Percentiles rank a stretch among this genome's conserved stretches.
phyloP scores from a whole-genome alignment of 2,113 vertebrate genomes.

The Pangasianodon hypophthalmus region DNA sequence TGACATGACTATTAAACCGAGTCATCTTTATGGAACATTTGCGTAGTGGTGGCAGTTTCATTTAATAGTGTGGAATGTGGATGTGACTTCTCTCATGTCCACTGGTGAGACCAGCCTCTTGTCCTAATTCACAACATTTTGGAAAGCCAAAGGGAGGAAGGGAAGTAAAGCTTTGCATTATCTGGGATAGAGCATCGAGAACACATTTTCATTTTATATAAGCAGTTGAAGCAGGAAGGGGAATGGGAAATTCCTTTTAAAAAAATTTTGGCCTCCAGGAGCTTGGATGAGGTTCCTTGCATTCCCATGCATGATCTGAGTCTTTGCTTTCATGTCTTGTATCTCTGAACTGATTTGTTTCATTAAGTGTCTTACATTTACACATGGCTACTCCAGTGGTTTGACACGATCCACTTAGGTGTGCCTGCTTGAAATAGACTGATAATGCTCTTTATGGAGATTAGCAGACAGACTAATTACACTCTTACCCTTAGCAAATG shows the following conservation, averaged over 20 bases:
- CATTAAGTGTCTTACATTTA: conserved; percentile 4
- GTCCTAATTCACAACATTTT: background rate
- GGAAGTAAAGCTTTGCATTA: background rate
- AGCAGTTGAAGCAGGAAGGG: background rate
- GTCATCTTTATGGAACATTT: conserved; percentile 27
- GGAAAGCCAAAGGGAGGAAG: background rate
- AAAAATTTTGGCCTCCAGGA: conserved; percentile 14
- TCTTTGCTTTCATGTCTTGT: background rate
- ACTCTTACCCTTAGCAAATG: background rate
- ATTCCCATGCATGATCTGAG: background rate
- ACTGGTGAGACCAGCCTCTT: background rate
- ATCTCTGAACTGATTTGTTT: background rate
- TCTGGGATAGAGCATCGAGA: background rate
- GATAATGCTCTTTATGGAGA: conserved; percentile 41
- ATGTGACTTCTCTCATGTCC: conserved; percentile 39
- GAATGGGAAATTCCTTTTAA: background rate
- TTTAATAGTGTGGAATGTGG: conserved; percentile 24
- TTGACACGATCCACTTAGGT: conserved; percentile 17
- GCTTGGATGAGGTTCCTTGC: background rate
- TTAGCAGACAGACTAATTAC: conserved; percentile 32
- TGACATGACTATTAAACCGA: conserved; percentile 10
- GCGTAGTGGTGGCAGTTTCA: background rate
- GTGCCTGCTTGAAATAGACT: conserved; percentile 47
- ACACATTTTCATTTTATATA: background rate
- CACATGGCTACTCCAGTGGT: background rate